Percentiles rank a stretch among this genome's conserved stretches.
Evolutionary conservation across 2,797 vertebrate genomes (phyloP).

Genomic region (Lutjanus argentimaculatus): DNA sequence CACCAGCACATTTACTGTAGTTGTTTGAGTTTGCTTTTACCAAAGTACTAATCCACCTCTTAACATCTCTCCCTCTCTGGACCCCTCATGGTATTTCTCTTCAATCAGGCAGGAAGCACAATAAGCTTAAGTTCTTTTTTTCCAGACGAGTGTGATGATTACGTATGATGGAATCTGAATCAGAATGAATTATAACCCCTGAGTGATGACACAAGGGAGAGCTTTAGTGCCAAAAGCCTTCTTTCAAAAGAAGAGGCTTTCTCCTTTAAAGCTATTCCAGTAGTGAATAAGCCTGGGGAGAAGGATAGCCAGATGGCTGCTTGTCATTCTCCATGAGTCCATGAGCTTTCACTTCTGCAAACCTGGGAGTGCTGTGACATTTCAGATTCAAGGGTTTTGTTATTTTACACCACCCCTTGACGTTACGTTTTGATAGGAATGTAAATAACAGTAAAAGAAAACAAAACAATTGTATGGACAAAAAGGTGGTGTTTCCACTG

Average conservation of each 20-base stretch:
- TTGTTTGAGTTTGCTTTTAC: conserved; percentile 34
- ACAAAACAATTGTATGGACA: neutral
- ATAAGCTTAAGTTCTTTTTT: conserved; percentile 59
- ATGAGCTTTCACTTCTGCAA: conserved; percentile 53
- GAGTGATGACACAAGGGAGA: conserved; percentile 65
- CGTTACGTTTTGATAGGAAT: neutral
- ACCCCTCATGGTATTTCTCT: conserved; percentile 43
- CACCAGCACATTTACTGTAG: conserved; percentile 22
- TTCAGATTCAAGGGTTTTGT: conserved; percentile 32
- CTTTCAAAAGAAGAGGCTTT: conserved; percentile 67
- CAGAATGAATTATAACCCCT: conserved; percentile 65
- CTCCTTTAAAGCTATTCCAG: conserved; percentile 74
- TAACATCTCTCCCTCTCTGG: conserved; percentile 38
- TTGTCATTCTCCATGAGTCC: conserved; percentile 67
- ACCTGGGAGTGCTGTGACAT: conserved; percentile 39
- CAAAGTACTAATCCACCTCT: conserved; percentile 49
- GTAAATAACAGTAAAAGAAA: neutral
- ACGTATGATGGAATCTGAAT: conserved; percentile 69
- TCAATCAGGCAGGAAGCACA: conserved; percentile 61
- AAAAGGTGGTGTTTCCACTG: too few species aligned
- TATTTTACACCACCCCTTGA: conserved; percentile 20
- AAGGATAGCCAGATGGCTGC: conserved; percentile 72
- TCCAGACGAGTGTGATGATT: conserved; percentile 58
- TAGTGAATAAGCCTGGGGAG: conserved; percentile 62
- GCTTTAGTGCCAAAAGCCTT: conserved; percentile 66